These are phyloP conservation scores for Phaenicophaeus curvirostris DNA, from an alignment of 2,797 vertebrate species.

Conservation along the genomic window DNA sequence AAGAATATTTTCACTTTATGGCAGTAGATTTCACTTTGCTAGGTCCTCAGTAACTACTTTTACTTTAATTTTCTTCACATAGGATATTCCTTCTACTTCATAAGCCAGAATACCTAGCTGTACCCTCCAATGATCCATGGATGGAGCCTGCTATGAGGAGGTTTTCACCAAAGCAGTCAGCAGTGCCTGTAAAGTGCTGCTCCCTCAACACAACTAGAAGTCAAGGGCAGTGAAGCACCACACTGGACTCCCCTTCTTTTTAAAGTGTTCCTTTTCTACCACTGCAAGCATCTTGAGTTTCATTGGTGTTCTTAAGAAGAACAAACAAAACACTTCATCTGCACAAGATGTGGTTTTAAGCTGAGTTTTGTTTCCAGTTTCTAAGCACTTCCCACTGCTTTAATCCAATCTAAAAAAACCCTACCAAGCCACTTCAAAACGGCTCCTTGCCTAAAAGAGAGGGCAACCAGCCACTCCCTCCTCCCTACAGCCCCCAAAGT, in stretches of 20 bases:
- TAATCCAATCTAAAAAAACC: neutral
- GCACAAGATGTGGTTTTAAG: neutral
- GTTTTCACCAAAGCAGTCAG: neutral
- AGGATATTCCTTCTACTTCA: neutral
- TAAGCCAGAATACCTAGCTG: fast-evolving
- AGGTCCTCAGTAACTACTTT: neutral
- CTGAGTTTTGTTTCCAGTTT: neutral
- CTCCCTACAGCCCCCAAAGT: fast-evolving
- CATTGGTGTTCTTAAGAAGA: neutral
- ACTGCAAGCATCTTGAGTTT: neutral
- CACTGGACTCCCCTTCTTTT: neutral
- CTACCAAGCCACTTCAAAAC: neutral
- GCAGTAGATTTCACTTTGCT: neutral
- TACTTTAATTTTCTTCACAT: neutral
- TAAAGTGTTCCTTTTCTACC: neutral
- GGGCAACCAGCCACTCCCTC: neutral
- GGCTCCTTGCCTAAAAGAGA: neutral
- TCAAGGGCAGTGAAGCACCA: neutral
- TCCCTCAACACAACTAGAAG: no score
- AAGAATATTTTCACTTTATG: neutral
- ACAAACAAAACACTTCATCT: neutral
- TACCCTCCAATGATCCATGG: fast-evolving
- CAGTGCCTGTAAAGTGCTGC: fast-evolving
- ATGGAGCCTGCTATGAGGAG: fast-evolving
- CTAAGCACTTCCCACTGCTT: neutral